Evolutionary conservation across 2,888 invertebrate species (phyloP), one percentile per base, ranked within the genome.

Genomic region (Rhingia rostrata): DNA sequence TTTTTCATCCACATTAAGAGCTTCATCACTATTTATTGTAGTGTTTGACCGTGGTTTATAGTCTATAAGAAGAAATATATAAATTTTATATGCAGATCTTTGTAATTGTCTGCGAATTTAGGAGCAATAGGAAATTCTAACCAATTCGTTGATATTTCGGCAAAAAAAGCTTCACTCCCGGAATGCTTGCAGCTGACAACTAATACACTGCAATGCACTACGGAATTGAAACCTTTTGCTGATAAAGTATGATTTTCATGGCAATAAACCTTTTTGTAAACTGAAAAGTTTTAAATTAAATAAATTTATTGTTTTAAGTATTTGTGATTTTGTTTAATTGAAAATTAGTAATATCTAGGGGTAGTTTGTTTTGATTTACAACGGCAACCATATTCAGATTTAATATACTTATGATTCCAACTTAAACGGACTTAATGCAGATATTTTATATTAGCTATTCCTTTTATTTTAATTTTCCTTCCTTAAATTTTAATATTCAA

Each of bases 171-270:
- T 95, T 96, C 97, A 96, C 95, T 96, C 95, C 96, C 96, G 96
- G 96, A 95, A 95, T 96, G 96, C 96, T 96, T 96, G 96, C 97
- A 96, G 96, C 94, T 93, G 93, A 93, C 93, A 91, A 92, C 93
- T 86, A 86, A 61, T 92, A 95, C 95, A 96, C 96, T 97, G 96
- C 97, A 97, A 96, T 97, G 96, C 97, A 96, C 97, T 96, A 96
- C 96, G 97, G 97, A 96, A 97, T 97, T 97, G 97, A 96, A 93
- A 94, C 88, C 88, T 88, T 88, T 88, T 64, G 67, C 74, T 73
- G n/a, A 49, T 22, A 51, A 33, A 12, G 4, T 3, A 30, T 9
- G 9, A 10, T 41, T 51, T 12, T 4, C 9, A 22, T 49, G 12
- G 49, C 9, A 12, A 45, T 1, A 22, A 22, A 22, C 1, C 22